phyloP scores from a whole-genome alignment of 2,113 vertebrate genomes.

The rabbit (Oryctolagus cuniculus) region DNA sequence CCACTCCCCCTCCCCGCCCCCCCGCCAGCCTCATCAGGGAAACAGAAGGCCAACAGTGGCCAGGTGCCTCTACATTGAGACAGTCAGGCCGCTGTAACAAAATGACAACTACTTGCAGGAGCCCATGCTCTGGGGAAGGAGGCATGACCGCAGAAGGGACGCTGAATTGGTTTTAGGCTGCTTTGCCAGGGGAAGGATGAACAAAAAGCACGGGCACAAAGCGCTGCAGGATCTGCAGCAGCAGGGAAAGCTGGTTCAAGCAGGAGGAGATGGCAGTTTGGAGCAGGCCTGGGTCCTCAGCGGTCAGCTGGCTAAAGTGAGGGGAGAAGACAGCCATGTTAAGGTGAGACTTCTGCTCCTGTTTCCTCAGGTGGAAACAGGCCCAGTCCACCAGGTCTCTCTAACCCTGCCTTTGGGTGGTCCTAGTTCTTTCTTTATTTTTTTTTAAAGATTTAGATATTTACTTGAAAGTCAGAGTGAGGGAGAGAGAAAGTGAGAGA shows the following conservation, averaged over 20 bases:
- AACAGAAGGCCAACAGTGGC: neutral
- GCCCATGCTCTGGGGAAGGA: neutral
- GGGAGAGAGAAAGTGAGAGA: no score
- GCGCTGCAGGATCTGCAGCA: neutral
- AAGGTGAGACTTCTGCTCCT: neutral
- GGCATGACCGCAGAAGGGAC: no score
- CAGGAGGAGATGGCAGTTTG: neutral
- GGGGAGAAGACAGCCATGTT: neutral
- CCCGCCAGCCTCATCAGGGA: neutral
- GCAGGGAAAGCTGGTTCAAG: neutral
- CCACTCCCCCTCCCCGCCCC: no score
- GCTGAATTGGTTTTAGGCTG: neutral
- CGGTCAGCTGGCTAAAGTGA: neutral
- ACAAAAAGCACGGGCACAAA: rapidly evolving
- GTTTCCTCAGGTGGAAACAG: no score
- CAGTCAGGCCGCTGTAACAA: no score
- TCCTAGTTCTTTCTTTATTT: no score
- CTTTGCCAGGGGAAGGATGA: neutral
- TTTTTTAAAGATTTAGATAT: no score
- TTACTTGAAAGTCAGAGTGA: no score
- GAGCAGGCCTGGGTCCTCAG: slow-evolving; percentile 1
- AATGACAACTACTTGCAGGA: neutral
- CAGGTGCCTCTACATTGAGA: neutral
- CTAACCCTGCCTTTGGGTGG: neutral
- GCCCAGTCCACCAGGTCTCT: neutral